Evolutionary conservation across 2,888 invertebrate species (phyloP), one percentile per base, ranked within the genome.

Genomic region (Torymus tubicola): DNA sequence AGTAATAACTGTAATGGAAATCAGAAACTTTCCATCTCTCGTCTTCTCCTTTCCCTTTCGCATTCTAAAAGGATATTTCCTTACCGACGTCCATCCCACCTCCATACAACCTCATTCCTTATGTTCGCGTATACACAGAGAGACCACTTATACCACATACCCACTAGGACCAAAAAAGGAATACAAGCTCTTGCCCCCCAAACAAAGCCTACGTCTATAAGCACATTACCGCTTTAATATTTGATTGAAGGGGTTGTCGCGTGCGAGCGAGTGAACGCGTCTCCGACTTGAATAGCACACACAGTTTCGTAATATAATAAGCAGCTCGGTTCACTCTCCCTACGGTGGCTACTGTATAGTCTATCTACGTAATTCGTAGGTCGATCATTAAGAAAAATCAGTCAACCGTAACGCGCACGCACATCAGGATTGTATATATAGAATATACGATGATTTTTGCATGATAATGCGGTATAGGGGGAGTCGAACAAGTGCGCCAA

Each of bases 1-100:
- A 57, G 73, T 73, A 77, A 81, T 81, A 81, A 69, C 53, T 31
- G 14, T 77, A 81, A 81, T 72, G 72, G 69, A 67, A 18, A 76
- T 76, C 31, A 72, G 58, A n/a, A 63, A 57, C 21, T 53, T 65
- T 67, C 53, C 13, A 42, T n/a, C 58, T 58, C 58, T 14, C n/a
- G 42, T 42, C 13, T 69, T 31, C 63, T 55, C 31, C 8, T 31
- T 8, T 42, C 42, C 8, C 21, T 21, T 21, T 21, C 21, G 1
- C 21, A 2, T 8, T 8, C 42, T 42, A 8, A 42, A 42, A 8
- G 42, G 42, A 42, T 42, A 42, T 42, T 8, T 42, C 42, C 42
- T 42, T 42, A 42, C 42, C 42, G 5, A 42, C 42, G 5, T 42
- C 8, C 42, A 42, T 5, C 5, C 42, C 31, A 2, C 31, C 31